phyloP scores from a whole-genome alignment of 2,797 vertebrate genomes.

The Lagodon rhomboides region DNA sequence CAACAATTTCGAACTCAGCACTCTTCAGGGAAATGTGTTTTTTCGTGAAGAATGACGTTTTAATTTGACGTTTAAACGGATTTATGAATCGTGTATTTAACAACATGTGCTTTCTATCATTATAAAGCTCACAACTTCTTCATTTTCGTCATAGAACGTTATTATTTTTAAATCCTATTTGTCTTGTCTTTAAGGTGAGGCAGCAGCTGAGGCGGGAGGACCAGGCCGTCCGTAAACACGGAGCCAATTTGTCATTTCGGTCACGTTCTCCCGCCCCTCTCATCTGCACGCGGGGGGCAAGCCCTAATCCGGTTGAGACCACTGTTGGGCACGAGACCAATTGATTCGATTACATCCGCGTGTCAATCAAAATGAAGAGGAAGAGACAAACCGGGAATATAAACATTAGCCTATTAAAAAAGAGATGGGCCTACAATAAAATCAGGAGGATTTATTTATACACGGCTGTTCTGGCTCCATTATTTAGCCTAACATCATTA shows the following conservation, averaged over 20 bases:
- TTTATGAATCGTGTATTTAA: background rate
- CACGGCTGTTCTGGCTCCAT: background rate
- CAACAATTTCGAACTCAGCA: conserved; percentile 31
- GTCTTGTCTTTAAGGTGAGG: background rate
- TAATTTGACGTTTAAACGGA: background rate
- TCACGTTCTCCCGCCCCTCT: conserved; percentile 53
- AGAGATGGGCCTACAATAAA: too few relatives aligned
- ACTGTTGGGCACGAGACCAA: conserved; percentile 72
- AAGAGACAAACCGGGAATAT: background rate
- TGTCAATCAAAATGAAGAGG: conserved; percentile 56
- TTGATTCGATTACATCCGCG: conserved; percentile 66
- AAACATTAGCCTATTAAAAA: background rate
- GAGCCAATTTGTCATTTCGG: conserved; percentile 58
- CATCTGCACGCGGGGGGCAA: conserved; percentile 49
- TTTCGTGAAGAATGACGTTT: conserved; percentile 4
- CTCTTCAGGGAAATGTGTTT: background rate
- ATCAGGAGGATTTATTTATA: background rate
- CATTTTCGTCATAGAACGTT: background rate
- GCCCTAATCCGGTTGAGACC: conserved; percentile 70
- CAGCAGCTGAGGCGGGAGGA: conserved; percentile 21
- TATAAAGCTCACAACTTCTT: too few relatives aligned
- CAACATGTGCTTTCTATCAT: background rate
- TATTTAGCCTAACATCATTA: too few relatives aligned
- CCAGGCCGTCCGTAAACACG: conserved; percentile 10
- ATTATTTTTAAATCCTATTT: background rate